Evolutionary conservation across 2,797 vertebrate species (phyloP), one percentile per base, ranked within the genome.

Genomic region (Neostethus bicornis): DNA sequence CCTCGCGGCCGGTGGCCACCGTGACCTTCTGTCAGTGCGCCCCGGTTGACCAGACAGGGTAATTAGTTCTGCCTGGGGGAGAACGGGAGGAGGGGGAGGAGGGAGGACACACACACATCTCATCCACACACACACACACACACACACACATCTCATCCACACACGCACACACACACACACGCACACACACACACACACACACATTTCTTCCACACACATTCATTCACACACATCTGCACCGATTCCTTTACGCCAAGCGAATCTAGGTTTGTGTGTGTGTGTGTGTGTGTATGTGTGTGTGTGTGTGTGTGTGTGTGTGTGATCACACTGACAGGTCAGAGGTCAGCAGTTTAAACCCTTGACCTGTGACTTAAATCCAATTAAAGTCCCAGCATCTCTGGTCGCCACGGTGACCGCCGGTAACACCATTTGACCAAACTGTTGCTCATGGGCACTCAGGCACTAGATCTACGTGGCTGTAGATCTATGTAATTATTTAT

Each of bases 1-100:
- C 81, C 69, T 75, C 67, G 71, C 75, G 80, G 71, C 75, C 70
- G 77, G 84, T 72, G 83, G 83, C 84, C 81, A 54, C 83, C 59
- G 62, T 88, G 85, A 89, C 87, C 87, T 88, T 87, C 85, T 84
- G 82, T 84, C 82, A 63, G 68, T 67, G 75, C 50, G 56, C 72
- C 81, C 81, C 81, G 82, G 63, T 84, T 84, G 86, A 87, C 83
- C 87, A 83, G 87, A 87, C 85, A 75, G 77, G 83, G 77, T 86
- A 89, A 89, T 89, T 89, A 88, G 86, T 85, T 83, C 77, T 80
- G 72, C 84, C 88, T 85, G 80, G 61, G 74, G 82, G 86, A 85
- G 70, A 61, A 0, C 21, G 1, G 26, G 17, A 64, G 9, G 38
- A 3, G 26, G 23, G 20, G 3, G 3, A 3, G 4, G 17, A 4